Evolutionary conservation across 2,888 invertebrate genomes (phyloP).

Genomic region (Hemicrepidius hirtus): DNA sequence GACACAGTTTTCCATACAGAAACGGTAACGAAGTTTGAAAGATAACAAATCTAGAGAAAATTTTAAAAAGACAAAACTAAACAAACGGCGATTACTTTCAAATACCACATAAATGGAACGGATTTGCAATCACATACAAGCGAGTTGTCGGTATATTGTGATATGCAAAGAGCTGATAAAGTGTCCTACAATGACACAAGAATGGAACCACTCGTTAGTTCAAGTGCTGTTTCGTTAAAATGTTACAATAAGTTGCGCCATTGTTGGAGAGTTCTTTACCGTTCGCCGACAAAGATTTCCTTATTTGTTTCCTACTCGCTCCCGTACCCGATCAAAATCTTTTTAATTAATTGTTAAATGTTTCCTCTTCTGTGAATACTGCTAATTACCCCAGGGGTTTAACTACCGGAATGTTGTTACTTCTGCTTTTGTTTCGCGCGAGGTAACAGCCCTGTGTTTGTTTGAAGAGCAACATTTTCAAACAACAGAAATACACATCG

Average conservation of each 20-base stretch:
- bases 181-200: conserved; percentile 43
- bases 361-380: conserved; percentile 8
- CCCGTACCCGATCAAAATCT: conserved; percentile 26
- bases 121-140: not conserved
- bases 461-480: no score
- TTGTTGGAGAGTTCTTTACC: conserved; percentile 43
- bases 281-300: conserved; percentile 44
- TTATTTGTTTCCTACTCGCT: conserved; percentile 33
- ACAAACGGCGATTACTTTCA: no score
- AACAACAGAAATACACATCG: not conserved
- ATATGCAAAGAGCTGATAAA: conserved; percentile 27
- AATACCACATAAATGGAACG: no score
- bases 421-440: not conserved
- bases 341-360: conserved; percentile 38
- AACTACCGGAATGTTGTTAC: conserved; percentile 7
- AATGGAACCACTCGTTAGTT: conserved; percentile 40
- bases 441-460: not conserved
- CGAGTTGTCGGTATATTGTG: conserved; percentile 26
- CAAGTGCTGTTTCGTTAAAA: conserved; percentile 40
- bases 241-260: conserved; percentile 38
- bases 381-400: conserved; percentile 24
- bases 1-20: no score
- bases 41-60: no score
- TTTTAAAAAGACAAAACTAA: not conserved
- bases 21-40: no score